These are phyloP conservation scores for Aurelia sp. DNA, from an alignment of 30 jellyfish, hydroid and myxozoan species.

Conservation along the genomic window DNA sequence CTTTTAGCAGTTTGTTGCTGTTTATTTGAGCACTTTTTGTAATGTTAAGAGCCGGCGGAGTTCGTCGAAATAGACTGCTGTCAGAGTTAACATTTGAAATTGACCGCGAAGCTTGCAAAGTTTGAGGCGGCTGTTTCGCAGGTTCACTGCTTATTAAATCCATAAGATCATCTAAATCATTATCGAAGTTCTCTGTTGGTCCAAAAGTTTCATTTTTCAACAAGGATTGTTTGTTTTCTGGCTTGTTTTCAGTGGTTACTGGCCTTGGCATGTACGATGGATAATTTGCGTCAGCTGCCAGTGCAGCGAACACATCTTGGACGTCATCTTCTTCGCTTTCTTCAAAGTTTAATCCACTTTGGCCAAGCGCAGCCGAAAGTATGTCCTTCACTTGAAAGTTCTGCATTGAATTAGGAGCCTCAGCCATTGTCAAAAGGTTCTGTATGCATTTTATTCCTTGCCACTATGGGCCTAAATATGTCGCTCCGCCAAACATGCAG, in stretches of 20 bases:
- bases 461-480: conserved; percentile 38
- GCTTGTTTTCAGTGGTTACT: not conserved
- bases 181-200: conserved; percentile 22
- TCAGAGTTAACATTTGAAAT: not conserved
- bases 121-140: conserved; percentile 7
- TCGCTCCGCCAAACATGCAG: conserved; percentile 47
- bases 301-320: conserved; percentile 73
- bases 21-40: not conserved
- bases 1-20: not conserved
- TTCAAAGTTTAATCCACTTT: conserved; percentile 87
- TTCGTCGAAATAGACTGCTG: not conserved
- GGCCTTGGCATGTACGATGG: conserved; percentile 34
- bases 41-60: not conserved
- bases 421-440: conserved; percentile 79
- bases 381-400: conserved; percentile 68
- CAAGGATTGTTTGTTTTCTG: not conserved
- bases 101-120: no score
- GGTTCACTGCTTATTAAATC: conserved; percentile 44
- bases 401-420: conserved; percentile 46
- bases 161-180: conserved; percentile 66
- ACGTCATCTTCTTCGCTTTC: conserved; percentile 72
- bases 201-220: not conserved
- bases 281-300: conserved; percentile 54
- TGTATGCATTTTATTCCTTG: conserved; percentile 50
- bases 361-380: conserved; percentile 98